phyloP scores from a whole-genome alignment of 2,113 vertebrate genomes.

The Calonectris borealis region DNA sequence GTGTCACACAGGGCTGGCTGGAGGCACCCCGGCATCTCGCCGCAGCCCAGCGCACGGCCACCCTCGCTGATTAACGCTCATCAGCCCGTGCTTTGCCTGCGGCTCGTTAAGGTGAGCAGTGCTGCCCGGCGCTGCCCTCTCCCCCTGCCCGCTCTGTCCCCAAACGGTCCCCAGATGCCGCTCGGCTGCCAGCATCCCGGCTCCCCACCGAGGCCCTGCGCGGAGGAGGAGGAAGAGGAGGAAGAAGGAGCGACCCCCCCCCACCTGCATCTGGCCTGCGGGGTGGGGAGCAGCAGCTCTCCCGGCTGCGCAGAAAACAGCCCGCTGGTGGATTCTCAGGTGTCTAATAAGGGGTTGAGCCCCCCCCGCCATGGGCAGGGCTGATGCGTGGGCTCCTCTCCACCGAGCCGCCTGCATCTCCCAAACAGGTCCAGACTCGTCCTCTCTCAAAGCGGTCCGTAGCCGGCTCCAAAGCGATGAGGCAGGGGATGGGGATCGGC shows the following conservation, averaged over 20 bases:
- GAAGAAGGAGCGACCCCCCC: background rate
- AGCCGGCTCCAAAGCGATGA: accelerated
- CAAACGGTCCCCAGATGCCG: accelerated
- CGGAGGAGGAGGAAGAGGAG: background rate
- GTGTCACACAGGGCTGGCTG: background rate
- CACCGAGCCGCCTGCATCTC: background rate
- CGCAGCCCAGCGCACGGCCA: accelerated
- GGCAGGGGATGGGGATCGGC: too few species aligned
- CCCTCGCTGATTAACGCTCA: background rate
- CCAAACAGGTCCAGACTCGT: background rate
- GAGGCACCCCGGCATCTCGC: accelerated
- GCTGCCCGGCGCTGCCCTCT: background rate
- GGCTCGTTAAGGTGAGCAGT: accelerated
- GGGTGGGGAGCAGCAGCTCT: background rate
- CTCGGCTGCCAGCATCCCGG: background rate
- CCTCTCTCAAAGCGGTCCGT: accelerated
- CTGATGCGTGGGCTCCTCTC: background rate
- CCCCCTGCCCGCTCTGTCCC: background rate
- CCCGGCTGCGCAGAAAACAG: background rate
- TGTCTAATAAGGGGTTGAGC: background rate
- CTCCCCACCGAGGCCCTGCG: background rate
- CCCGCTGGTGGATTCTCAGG: accelerated
- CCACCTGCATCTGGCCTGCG: background rate
- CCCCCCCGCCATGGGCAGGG: accelerated
- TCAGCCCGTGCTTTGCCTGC: accelerated